Evolutionary conservation across 1,140 invertebrate genomes (phyloP).

Genomic region (Maconellicoccus hirsutus): DNA sequence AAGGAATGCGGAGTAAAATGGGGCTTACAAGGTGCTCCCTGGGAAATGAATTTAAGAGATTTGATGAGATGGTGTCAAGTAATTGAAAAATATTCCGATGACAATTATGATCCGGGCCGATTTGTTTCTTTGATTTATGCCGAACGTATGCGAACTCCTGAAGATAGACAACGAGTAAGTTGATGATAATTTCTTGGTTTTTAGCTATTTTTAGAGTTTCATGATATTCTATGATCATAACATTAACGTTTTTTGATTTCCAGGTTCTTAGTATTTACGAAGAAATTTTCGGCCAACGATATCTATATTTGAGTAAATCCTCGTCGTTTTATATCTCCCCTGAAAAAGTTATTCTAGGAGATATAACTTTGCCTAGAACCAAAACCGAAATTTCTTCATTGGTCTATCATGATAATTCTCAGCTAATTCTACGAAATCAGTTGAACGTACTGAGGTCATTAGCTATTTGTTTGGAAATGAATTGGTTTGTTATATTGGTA

Average conservation of each 20-base stretch:
- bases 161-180: constrained; percentile 54
- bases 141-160: constrained; percentile 60
- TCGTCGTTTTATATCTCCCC: constrained; percentile 42
- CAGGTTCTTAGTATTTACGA: constrained; percentile 48
- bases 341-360: constrained; percentile 44
- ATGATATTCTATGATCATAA: constrained; percentile 19
- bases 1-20: constrained; percentile 48
- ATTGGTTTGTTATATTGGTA: constrained; percentile 84
- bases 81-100: constrained; percentile 30
- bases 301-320: constrained; percentile 37
- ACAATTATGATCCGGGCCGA: constrained; percentile 43
- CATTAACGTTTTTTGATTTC: constrained; percentile 25
- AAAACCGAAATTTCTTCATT: constrained; percentile 27
- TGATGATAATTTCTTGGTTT: neutral
- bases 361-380: constrained; percentile 34
- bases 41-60: constrained; percentile 96
- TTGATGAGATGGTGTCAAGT: constrained; percentile 83
- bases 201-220: neutral
- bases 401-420: constrained; percentile 37
- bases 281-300: constrained; percentile 42
- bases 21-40: constrained; percentile 72
- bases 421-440: constrained; percentile 54
- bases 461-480: constrained; percentile 71
- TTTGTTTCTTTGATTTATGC: constrained; percentile 65
- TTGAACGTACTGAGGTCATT: constrained; percentile 54